These are phyloP conservation scores for Caenorhabditis latens DNA, from an alignment of 1,140 invertebrate species.

Conservation along the genomic window DNA sequence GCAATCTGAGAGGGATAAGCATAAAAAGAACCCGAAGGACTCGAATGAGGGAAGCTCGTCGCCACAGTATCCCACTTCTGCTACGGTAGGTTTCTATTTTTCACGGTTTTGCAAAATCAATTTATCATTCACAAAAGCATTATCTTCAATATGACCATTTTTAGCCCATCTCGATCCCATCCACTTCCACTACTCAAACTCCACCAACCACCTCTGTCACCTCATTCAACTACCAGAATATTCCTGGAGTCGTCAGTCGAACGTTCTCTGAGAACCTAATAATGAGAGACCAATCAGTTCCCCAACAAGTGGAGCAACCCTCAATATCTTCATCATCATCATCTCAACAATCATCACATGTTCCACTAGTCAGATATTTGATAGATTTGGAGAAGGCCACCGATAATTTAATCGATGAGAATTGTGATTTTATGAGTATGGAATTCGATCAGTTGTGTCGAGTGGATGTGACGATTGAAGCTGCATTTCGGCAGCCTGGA, in stretches of 20 bases:
- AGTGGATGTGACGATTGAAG: conserved; percentile 67
- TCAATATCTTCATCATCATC: neutral
- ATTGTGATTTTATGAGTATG: conserved; percentile 61
- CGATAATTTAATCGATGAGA: conserved; percentile 62
- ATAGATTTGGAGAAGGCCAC: conserved; percentile 58
- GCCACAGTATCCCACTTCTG: neutral
- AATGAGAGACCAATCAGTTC: neutral
- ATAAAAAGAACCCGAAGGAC: conserved; percentile 63
- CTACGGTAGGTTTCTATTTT: neutral
- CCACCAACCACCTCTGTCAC: neutral
- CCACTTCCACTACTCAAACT: neutral
- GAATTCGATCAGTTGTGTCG: conserved; percentile 65
- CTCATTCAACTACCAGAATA: conserved; percentile 48
- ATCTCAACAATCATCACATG: neutral
- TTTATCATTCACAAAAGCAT: no score
- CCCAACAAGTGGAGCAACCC: neutral
- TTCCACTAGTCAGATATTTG: conserved; percentile 62
- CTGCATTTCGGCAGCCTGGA: conserved; percentile 66
- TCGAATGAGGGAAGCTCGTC: conserved; percentile 16
- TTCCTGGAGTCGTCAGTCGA: conserved; percentile 63
- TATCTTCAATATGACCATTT: neutral
- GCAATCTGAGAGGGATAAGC: conserved; percentile 67
- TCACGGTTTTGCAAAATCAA: no score
- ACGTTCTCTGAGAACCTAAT: conserved; percentile 66
- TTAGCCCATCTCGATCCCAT: conserved; percentile 38